Conservation (phyloP, 2,113 vertebrate species). For the Pomatorhinus ruficollis region DNA sequence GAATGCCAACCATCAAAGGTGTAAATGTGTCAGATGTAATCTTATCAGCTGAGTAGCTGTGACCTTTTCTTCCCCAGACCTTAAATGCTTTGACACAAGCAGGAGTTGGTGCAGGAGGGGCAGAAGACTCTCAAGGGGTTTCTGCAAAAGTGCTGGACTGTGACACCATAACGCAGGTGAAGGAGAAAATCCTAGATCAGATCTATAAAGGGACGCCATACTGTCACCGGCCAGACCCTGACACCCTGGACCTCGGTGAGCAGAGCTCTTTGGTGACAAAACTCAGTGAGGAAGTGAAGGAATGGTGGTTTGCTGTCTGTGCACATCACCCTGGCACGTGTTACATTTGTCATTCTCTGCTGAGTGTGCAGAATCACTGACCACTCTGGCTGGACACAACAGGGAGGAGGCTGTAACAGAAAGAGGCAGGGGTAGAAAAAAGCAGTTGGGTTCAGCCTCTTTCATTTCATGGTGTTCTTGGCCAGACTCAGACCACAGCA, state of each 20-base stretch:
- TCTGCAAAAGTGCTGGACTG: slow-evolving; percentile 92
- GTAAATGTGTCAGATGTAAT: neutral
- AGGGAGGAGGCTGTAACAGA: neutral
- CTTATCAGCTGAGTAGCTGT: neutral
- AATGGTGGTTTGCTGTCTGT: neutral
- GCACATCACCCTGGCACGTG: neutral
- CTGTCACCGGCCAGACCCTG: slow-evolving; percentile 88
- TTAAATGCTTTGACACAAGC: slow-evolving; percentile 87
- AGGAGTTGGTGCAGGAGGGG: slow-evolving; percentile 67
- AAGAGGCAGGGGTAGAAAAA: neutral
- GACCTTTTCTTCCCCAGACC: slow-evolving; percentile 72
- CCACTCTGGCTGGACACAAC: neutral
- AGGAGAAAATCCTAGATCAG: slow-evolving; percentile 97
- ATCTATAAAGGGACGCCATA: slow-evolving; percentile 91
- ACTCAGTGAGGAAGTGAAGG: neutral
- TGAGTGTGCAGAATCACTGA: neutral
- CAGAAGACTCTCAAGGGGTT: slow-evolving; percentile 84
- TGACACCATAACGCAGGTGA: slow-evolving; percentile 96
- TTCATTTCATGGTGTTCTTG: neutral
- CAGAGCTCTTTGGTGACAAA: neutral
- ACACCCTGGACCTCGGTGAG: slow-evolving; percentile 93
- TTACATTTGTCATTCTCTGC: neutral
- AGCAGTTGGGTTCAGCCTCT: neutral
- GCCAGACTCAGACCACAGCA: neutral
- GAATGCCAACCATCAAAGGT: neutral